Evolutionary conservation across 1,140 invertebrate genomes (phyloP).

Genomic region (Archivesica marissinica): DNA sequence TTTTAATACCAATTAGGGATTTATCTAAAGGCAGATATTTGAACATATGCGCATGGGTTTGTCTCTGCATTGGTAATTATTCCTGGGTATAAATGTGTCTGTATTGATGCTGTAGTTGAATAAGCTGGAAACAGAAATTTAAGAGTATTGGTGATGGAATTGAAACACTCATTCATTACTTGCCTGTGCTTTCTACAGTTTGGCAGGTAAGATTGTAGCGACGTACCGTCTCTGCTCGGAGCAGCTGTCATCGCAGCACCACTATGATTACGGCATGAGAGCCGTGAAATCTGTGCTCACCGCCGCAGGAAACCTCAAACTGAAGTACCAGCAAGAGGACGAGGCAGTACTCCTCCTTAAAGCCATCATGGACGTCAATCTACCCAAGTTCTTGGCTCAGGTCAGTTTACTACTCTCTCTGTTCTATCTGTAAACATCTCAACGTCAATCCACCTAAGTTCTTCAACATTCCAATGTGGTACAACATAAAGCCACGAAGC

Average conservation of each 20-base stretch:
- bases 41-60: too few species aligned
- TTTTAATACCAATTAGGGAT: too few species aligned
- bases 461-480: too few species aligned
- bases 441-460: too few species aligned
- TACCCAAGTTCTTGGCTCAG: constrained; percentile 84
- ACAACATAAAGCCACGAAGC: too few species aligned
- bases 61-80: too few species aligned
- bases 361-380: constrained; percentile 84
- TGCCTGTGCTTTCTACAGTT: constrained; percentile 75
- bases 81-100: too few species aligned
- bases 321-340: constrained; percentile 82
- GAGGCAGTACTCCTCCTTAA: constrained; percentile 84
- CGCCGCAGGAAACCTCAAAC: constrained; percentile 84
- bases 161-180: too few species aligned
- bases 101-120: too few species aligned
- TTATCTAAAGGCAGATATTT: too few species aligned
- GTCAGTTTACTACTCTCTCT: constrained; percentile 58
- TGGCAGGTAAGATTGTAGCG: constrained; percentile 84
- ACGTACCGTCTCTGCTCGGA: constrained; percentile 85
- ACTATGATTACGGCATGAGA: constrained; percentile 85
- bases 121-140: too few species aligned
- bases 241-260: constrained; percentile 85
- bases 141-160: too few species aligned
- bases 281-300: constrained; percentile 85
- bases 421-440: background rate